Evolutionary conservation across 2,113 vertebrate genomes (phyloP).

Genomic region (Vidua chalybeata): DNA sequence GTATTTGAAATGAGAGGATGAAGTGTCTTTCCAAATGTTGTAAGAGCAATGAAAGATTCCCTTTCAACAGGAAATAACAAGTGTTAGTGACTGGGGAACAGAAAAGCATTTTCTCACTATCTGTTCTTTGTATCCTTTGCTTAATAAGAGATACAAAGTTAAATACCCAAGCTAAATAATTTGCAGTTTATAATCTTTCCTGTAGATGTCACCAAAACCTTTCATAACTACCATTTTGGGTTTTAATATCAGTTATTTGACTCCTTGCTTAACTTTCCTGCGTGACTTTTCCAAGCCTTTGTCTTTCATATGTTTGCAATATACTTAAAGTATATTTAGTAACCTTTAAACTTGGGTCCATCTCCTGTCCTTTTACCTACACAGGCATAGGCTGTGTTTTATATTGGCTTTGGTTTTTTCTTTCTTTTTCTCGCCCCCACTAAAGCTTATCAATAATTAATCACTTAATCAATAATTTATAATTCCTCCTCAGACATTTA

Average conservation of each 20-base stretch:
- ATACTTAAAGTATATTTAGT: neutral
- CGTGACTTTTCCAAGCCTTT: neutral
- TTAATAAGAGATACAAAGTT: neutral
- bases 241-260: neutral
- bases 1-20: neutral
- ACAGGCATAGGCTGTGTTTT: neutral
- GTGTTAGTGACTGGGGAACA: neutral
- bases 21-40: neutral
- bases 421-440: rapidly evolving
- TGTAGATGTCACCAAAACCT: conserved; percentile 32
- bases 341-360: neutral
- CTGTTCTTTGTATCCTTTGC: neutral
- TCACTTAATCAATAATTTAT: neutral
- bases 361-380: neutral
- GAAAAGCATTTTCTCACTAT: neutral
- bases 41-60: neutral
- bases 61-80: neutral
- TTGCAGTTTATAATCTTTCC: conserved; percentile 15
- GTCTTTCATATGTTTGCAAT: neutral
- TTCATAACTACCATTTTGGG: neutral
- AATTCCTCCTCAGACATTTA: neutral
- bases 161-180: neutral
- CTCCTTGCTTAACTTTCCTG: neutral
- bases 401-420: rapidly evolving
- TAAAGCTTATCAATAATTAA: neutral